Conservation (phyloP, 2,797 vertebrate genomes). For the Sebastes minor region DNA sequence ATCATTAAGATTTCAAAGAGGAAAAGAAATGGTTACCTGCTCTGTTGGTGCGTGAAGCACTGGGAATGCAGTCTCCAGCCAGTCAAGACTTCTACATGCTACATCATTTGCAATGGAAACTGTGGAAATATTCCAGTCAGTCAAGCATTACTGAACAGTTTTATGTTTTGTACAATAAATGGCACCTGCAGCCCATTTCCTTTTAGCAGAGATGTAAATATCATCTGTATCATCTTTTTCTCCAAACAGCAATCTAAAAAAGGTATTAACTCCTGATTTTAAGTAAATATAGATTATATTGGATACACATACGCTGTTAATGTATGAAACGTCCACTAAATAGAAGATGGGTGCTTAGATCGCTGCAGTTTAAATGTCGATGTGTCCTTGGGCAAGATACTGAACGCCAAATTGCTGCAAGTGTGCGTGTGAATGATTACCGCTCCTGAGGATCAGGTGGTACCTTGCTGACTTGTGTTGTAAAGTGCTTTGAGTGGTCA, state of each 20-base stretch:
- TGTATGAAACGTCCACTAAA: neutral
- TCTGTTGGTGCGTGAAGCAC: conserved; percentile 86
- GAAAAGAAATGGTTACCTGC: conserved; percentile 76
- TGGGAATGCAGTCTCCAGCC: conserved; percentile 89
- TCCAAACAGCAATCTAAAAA: neutral
- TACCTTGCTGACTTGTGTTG: too few relatives aligned
- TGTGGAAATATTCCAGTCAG: conserved; percentile 53
- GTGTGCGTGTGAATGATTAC: too few relatives aligned
- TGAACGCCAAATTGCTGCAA: neutral
- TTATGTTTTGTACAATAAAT: neutral
- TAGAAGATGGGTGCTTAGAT: neutral
- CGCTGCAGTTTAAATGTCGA: neutral
- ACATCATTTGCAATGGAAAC: conserved; percentile 89
- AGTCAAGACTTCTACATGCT: conserved; percentile 91
- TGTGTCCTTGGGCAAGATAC: neutral
- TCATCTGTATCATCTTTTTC: neutral
- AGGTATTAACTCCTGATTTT: neutral
- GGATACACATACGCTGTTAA: neutral
- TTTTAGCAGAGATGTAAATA: neutral
- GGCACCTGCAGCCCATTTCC: neutral
- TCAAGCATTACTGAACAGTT: neutral
- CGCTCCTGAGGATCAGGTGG: too few relatives aligned
- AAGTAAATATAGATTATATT: neutral
- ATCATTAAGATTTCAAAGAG: neutral
- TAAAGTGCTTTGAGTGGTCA: too few relatives aligned